Conservation (phyloP, 2,797 vertebrate genomes). For the Babyrousa celebensis region DNA sequence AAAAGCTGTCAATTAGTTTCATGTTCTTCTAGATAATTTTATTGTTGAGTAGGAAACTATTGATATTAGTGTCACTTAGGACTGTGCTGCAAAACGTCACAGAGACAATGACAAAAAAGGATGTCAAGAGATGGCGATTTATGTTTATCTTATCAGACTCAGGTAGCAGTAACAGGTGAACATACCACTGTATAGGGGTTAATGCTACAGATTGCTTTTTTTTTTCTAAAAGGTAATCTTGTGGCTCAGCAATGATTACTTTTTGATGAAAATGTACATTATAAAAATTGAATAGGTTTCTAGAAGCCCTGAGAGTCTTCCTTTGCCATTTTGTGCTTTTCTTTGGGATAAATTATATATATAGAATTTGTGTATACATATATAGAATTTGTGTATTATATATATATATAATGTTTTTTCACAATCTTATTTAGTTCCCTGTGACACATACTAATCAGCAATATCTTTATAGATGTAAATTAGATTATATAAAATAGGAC, state of each 20-base stretch:
- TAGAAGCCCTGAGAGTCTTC: not conserved
- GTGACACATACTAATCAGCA: not conserved
- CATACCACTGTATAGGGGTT: too few relatives aligned
- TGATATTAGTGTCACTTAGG: not conserved
- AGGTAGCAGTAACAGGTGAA: not conserved
- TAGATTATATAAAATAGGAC: not conserved
- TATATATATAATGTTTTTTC: not conserved
- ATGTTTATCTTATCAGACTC: not conserved
- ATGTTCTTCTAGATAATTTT: not conserved
- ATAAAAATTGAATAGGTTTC: not conserved
- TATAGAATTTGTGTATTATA: too few relatives aligned
- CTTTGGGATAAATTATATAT: not conserved
- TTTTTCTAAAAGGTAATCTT: not conserved
- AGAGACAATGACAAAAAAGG: not conserved
- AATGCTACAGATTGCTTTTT: not conserved
- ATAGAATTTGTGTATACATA: too few relatives aligned
- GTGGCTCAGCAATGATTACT: not conserved
- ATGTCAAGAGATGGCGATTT: not conserved
- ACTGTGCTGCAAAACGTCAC: not conserved
- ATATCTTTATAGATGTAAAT: not conserved
- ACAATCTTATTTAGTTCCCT: not conserved
- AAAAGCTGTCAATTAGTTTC: not conserved
- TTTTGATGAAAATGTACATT: not conserved
- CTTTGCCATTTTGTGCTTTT: conserved; percentile 18
- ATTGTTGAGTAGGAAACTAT: not conserved